phyloP scores from a whole-genome alignment of 2,797 vertebrate genomes.

The Sternarchorhynchus goeldii region DNA sequence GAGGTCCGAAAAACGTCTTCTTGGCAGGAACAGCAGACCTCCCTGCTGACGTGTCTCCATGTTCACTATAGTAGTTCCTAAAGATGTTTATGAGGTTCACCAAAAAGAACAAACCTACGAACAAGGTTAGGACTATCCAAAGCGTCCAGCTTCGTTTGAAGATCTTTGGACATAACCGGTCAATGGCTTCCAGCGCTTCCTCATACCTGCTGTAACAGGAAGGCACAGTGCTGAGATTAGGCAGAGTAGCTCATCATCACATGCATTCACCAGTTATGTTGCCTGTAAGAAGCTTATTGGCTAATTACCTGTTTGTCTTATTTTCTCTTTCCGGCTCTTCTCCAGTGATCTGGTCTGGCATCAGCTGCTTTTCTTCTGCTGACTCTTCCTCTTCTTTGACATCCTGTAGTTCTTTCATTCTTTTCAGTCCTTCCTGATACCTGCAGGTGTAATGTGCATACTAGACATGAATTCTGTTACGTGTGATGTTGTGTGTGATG shows the following conservation, averaged over 20 bases:
- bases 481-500: not conserved
- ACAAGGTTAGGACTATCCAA: conserved; percentile 69
- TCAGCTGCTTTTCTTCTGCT: conserved; percentile 62
- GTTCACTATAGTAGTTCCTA: conserved; percentile 67
- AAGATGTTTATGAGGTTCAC: conserved; percentile 76
- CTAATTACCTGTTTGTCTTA: conserved; percentile 69
- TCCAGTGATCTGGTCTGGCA: conserved; percentile 67
- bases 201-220: conserved; percentile 69
- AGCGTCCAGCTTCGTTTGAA: conserved; percentile 67
- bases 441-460: conserved; percentile 59
- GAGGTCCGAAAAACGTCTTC: conserved; percentile 66
- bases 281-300: not conserved
- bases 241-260: not conserved
- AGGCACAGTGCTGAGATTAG: not conserved
- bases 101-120: conserved; percentile 71
- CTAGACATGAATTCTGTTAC: conserved; percentile 11
- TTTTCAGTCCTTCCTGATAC: conserved; percentile 77
- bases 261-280: not conserved
- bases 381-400: conserved; percentile 70
- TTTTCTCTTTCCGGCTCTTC: conserved; percentile 68
- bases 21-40: conserved; percentile 48
- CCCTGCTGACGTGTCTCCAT: conserved; percentile 66
- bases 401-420: conserved; percentile 69
- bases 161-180: conserved; percentile 72
- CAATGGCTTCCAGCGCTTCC: conserved; percentile 68